phyloP scores from a whole-genome alignment of 2,888 invertebrate genomes.

The Caenorhabditis afra region DNA sequence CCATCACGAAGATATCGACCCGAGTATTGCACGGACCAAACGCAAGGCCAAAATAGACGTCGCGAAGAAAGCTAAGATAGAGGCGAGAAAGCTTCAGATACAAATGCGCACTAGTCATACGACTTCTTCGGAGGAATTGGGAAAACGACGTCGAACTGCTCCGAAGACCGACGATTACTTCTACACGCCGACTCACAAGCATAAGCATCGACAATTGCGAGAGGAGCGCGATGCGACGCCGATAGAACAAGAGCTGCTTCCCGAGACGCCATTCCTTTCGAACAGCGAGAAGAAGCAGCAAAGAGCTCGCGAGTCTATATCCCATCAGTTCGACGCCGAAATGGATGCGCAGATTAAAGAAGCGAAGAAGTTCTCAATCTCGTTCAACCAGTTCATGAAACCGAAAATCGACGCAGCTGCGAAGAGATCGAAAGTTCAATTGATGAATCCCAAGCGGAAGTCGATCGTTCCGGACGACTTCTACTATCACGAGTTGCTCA shows the following conservation, averaged over 20 bases:
- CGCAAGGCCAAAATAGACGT: conserved; percentile 21
- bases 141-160: conserved; percentile 26
- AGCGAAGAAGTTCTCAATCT: conserved; percentile 13
- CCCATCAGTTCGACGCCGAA: conserved; percentile 36
- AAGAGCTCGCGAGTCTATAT: conserved; percentile 26
- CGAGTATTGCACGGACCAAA: conserved; percentile 33
- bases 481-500: conserved; percentile 40
- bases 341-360: conserved; percentile 43
- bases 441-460: conserved; percentile 24
- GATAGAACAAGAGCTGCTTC: neutral
- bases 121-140: conserved; percentile 8
- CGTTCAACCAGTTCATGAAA: conserved; percentile 27
- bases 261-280: neutral
- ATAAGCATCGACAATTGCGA: neutral
- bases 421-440: conserved; percentile 12
- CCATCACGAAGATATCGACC: conserved; percentile 44
- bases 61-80: conserved; percentile 5
- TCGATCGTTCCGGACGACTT: conserved; percentile 36
- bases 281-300: conserved; percentile 26
- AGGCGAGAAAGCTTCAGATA: conserved; percentile 29
- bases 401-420: conserved; percentile 16
- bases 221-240: conserved; percentile 22
- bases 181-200: conserved; percentile 5
- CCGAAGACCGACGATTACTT: conserved; percentile 32
- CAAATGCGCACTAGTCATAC: conserved; percentile 17